Percentiles rank a stretch among this genome's conserved stretches.
Evolutionary conservation across 2,113 vertebrate genomes (phyloP).

Genomic region (Tenrec ecaudatus): DNA sequence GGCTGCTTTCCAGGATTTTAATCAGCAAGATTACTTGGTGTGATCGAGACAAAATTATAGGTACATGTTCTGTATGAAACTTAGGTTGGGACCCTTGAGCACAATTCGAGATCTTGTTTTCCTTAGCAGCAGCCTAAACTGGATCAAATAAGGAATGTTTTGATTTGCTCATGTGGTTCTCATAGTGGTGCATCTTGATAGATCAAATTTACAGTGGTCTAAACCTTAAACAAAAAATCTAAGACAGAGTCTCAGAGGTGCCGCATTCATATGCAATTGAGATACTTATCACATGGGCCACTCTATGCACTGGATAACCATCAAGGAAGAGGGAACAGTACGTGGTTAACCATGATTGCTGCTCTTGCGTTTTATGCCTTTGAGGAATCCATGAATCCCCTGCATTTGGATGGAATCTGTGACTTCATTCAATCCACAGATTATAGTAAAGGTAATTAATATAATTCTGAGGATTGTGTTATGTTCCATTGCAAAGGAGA

Average conservation of each 20-base stretch:
- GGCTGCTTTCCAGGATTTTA: no score
- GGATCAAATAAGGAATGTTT: not conserved
- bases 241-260: not conserved
- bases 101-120: not conserved
- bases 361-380: not conserved
- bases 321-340: not conserved
- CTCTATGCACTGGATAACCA: not conserved
- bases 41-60: no score
- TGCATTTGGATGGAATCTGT: not conserved
- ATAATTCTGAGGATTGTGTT: not conserved
- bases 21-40: no score
- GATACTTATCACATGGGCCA: not conserved
- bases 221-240: not conserved
- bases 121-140: not conserved
- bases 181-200: not conserved
- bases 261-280: not conserved
- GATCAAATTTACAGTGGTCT: not conserved
- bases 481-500: not conserved
- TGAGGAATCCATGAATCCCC: not conserved
- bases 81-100: not conserved
- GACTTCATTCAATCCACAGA: not conserved
- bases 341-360: accelerated
- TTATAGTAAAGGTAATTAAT: not conserved
- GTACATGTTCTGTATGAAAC: no score
- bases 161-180: not conserved